These are phyloP conservation scores for Ammospiza nelsoni DNA, from an alignment of 2,113 vertebrate species.

Conservation along the genomic window DNA sequence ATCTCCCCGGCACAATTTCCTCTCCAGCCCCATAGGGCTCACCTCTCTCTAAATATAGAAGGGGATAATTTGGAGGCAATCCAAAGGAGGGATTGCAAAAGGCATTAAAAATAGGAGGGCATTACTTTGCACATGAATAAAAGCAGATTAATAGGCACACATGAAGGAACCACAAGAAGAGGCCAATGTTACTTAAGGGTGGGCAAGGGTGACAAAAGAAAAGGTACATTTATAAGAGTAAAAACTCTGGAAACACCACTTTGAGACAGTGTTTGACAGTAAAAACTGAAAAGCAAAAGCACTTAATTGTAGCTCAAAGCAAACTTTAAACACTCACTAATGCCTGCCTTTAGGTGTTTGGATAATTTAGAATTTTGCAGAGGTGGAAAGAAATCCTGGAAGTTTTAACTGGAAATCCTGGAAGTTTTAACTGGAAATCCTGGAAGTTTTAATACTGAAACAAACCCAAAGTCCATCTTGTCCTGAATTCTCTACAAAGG, in stretches of 20 bases:
- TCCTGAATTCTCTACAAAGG: neutral
- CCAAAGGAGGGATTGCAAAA: neutral
- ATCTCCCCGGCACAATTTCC: constrained; percentile 7
- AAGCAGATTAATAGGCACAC: neutral
- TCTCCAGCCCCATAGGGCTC: constrained; percentile 10
- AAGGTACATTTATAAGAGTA: neutral
- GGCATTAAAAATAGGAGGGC: neutral
- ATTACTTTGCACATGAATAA: neutral
- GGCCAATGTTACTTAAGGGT: neutral
- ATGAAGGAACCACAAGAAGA: neutral
- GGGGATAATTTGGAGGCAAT: neutral
- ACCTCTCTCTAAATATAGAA: constrained; percentile 13
- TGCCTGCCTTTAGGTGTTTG: neutral
- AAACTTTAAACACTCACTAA: neutral
- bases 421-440: neutral
- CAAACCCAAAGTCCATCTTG: neutral
- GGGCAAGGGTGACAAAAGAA: neutral
- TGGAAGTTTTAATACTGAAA: neutral
- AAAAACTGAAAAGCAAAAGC: neutral
- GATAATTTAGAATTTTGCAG: neutral
- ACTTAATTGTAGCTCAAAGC: neutral
- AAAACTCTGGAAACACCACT: neutral
- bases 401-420: neutral
- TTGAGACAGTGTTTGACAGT: neutral
- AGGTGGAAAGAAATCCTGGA: neutral